phyloP scores from a whole-genome alignment of 1,140 invertebrate species.

The Drosophila malerkotliana region DNA sequence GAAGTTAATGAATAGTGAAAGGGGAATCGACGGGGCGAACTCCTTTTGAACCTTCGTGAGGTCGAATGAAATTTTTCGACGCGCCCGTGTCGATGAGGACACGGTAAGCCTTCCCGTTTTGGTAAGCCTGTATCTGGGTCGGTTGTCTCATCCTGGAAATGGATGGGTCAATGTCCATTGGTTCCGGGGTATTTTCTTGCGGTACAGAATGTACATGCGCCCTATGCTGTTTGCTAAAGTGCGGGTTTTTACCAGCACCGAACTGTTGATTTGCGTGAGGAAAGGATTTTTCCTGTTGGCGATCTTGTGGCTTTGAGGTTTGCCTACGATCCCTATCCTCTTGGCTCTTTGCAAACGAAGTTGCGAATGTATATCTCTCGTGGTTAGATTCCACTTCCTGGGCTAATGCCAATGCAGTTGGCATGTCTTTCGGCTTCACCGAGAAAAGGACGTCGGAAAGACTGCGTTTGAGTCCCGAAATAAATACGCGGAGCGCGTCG shows the following conservation, averaged over 20 bases:
- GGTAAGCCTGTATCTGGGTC: no score
- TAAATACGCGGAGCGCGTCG: no score
- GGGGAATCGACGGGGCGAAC: no score
- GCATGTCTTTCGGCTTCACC: constrained; percentile 19
- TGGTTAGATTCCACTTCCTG: constrained; percentile 18
- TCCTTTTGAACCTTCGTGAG: neutral
- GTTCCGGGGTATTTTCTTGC: no score
- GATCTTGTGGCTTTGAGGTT: constrained; percentile 14
- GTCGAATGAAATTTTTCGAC: constrained; percentile 29
- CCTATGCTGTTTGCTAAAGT: constrained; percentile 12
- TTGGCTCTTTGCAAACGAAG: constrained; percentile 15
- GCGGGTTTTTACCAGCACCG: constrained; percentile 16
- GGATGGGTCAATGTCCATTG: no score
- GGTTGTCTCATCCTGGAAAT: no score
- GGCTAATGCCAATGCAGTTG: constrained; percentile 6
- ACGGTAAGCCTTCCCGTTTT: no score
- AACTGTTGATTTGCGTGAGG: constrained; percentile 8
- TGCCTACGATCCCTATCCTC: constrained; percentile 17
- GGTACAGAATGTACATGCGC: neutral
- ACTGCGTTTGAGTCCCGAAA: no score
- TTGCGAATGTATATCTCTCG: constrained; percentile 15
- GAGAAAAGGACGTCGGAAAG: constrained; percentile 8
- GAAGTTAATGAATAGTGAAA: no score
- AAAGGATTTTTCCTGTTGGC: constrained; percentile 2
- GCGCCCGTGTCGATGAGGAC: constrained; percentile 37